Evolutionary conservation across 2,113 vertebrate species (phyloP).

Genomic region (Bungarus multicinctus): DNA sequence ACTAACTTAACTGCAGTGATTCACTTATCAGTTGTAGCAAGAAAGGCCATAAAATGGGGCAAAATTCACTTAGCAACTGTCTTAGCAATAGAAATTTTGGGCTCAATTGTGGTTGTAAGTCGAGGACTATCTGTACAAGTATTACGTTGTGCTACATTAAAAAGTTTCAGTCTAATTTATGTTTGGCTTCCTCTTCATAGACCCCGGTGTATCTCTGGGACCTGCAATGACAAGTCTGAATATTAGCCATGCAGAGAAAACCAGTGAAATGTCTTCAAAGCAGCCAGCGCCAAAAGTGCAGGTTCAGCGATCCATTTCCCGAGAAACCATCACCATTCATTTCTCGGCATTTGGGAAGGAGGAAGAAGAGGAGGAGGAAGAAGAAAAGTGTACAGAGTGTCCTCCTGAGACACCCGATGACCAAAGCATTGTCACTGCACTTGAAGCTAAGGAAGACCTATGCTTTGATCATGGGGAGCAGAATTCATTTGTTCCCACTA

Average conservation of each 20-base stretch:
- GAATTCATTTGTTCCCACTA: slow-evolving; percentile 59
- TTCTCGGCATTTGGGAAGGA: slow-evolving; percentile 95
- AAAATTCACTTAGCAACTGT: not conserved
- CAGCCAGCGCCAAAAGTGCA: slow-evolving; percentile 88
- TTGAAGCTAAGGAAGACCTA: slow-evolving; percentile 91
- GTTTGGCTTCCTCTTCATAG: slow-evolving; percentile 60
- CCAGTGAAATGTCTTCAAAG: slow-evolving; percentile 75
- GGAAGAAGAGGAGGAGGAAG: slow-evolving; percentile 89
- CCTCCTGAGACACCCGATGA: slow-evolving; percentile 73
- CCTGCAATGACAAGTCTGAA: slow-evolving; percentile 92
- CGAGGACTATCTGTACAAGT: not conserved
- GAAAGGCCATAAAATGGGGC: not conserved
- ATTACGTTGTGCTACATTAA: not conserved
- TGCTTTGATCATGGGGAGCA: slow-evolving; percentile 70
- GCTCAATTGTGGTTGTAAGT: not conserved
- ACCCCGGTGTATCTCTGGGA: slow-evolving; percentile 77
- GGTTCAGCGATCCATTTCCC: slow-evolving; percentile 92
- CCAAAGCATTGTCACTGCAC: slow-evolving; percentile 79
- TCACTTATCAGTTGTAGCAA: not conserved
- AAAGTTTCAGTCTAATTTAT: slow-evolving; percentile 2
- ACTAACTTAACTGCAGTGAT: not conserved
- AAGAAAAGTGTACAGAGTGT: slow-evolving; percentile 81
- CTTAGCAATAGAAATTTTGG: not conserved
- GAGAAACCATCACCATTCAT: slow-evolving; percentile 97
- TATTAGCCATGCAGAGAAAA: slow-evolving; percentile 86